A percentile compares a stretch with the other conserved stretches of the same genome.
Conservation (phyloP, 2,797 vertebrate species). For the Antennarius maculatus region DNA sequence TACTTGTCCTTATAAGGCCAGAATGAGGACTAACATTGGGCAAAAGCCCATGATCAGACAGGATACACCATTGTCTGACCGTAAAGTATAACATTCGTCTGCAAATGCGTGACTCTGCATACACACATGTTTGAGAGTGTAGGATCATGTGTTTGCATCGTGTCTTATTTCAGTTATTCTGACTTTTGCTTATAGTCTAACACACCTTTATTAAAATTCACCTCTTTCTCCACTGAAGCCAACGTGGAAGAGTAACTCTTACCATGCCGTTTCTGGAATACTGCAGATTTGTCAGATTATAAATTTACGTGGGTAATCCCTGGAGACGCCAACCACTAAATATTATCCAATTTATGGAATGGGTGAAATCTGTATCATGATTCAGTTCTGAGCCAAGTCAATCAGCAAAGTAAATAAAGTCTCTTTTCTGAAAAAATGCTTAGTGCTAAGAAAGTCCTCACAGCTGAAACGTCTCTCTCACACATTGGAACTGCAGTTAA, state of each 20-base stretch:
- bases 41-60: constrained; percentile 41
- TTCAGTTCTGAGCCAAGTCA: constrained; percentile 36
- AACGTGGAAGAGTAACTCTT: constrained; percentile 19
- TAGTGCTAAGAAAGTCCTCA: constrained; percentile 27
- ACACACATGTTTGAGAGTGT: background rate
- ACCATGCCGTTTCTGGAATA: constrained; percentile 40
- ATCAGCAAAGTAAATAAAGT: constrained; percentile 50
- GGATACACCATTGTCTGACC: constrained; percentile 24
- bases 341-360: constrained; percentile 52
- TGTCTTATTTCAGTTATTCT: constrained; percentile 1
- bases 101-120: constrained; percentile 7
- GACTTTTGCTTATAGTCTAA: constrained; percentile 9
- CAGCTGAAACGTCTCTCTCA: constrained; percentile 13
- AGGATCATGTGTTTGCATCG: constrained; percentile 1
- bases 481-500: constrained; percentile 33
- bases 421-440: constrained; percentile 43
- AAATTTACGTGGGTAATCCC: constrained; percentile 38
- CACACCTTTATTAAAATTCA: constrained; percentile 5
- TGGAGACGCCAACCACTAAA: constrained; percentile 42
- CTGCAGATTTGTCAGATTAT: constrained; percentile 48
- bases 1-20: constrained; percentile 65
- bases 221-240: constrained; percentile 23
- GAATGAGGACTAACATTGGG: constrained; percentile 26
- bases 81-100: constrained; percentile 18
- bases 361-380: constrained; percentile 34